These are phyloP conservation scores for Drosophila dunni DNA, from an alignment of 1,140 invertebrate species.

Conservation along the genomic window DNA sequence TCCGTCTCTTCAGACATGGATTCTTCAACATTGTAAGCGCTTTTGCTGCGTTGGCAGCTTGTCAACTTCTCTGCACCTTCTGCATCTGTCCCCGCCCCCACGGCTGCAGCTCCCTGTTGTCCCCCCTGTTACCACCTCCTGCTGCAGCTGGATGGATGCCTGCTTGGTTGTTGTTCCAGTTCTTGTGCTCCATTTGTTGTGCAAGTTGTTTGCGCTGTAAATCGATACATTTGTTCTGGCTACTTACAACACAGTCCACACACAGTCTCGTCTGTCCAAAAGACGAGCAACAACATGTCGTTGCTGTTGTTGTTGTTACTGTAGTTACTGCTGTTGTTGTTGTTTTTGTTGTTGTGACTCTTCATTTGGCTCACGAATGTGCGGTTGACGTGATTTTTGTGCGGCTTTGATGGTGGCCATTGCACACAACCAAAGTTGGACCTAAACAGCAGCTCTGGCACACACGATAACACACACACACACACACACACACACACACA, in stretches of 20 bases:
- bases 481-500: neutral
- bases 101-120: neutral
- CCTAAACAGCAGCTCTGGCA: constrained; percentile 26
- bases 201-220: constrained; percentile 77
- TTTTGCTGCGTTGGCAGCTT: constrained; percentile 80
- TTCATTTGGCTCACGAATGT: constrained; percentile 50
- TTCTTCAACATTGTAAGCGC: constrained; percentile 80
- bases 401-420: constrained; percentile 76
- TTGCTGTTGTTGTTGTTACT: too few species aligned
- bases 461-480: neutral
- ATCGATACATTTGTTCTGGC: constrained; percentile 78
- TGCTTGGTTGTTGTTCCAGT: constrained; percentile 52
- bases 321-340: too few species aligned
- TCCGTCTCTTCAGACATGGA: constrained; percentile 72
- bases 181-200: constrained; percentile 71
- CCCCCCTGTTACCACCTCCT: constrained; percentile 6
- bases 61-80: constrained; percentile 46
- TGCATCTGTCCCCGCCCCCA: constrained; percentile 12
- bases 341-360: constrained; percentile 8
- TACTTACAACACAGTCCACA: constrained; percentile 55
- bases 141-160: constrained; percentile 9
- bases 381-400: constrained; percentile 66
- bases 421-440: constrained; percentile 45
- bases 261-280: constrained; percentile 7
- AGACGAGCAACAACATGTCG: constrained; percentile 5